phyloP scores from a whole-genome alignment of 2,888 invertebrate species.

The Ecdyonurus torrentis region DNA sequence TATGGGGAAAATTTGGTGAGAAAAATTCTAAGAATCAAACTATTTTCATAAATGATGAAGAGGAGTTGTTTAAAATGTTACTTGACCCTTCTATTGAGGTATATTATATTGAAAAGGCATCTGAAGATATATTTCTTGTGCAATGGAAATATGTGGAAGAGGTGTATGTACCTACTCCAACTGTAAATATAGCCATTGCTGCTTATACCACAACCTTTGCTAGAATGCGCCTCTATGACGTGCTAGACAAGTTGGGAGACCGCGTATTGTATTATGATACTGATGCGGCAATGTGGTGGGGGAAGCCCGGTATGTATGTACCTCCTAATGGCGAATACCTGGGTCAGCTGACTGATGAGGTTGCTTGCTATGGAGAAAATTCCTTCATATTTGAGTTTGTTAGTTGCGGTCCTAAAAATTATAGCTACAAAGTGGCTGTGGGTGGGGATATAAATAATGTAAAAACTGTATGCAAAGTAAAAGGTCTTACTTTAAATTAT shows the following conservation, averaged over 20 bases:
- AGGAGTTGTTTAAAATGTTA: slow-evolving; percentile 13
- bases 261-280: slow-evolving; percentile 23
- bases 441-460: slow-evolving; percentile 5
- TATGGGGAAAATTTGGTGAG: slow-evolving; percentile 6
- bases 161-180: slow-evolving; percentile 9
- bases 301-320: slow-evolving; percentile 7
- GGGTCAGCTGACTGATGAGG: slow-evolving; percentile 23
- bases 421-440: slow-evolving; percentile 17
- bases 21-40: not conserved
- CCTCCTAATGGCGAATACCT: slow-evolving; percentile 19
- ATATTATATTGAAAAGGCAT: slow-evolving; percentile 12
- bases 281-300: slow-evolving; percentile 20
- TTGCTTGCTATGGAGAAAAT: slow-evolving; percentile 16
- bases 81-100: slow-evolving; percentile 13
- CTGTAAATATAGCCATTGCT: slow-evolving; percentile 21
- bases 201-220: slow-evolving; percentile 22
- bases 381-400: slow-evolving; percentile 20
- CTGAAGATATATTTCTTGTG: slow-evolving; percentile 14
- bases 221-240: slow-evolving; percentile 19
- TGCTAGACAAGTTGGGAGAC: slow-evolving; percentile 18
- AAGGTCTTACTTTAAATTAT: slow-evolving; percentile 17
- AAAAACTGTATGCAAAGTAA: slow-evolving; percentile 15
- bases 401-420: slow-evolving; percentile 22
- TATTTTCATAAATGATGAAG: not conserved
- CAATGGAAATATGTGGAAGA: slow-evolving; percentile 15